Base-by-base conservation (phyloP, 2,113 vertebrate species). In the Leuciscus idus region DNA sequence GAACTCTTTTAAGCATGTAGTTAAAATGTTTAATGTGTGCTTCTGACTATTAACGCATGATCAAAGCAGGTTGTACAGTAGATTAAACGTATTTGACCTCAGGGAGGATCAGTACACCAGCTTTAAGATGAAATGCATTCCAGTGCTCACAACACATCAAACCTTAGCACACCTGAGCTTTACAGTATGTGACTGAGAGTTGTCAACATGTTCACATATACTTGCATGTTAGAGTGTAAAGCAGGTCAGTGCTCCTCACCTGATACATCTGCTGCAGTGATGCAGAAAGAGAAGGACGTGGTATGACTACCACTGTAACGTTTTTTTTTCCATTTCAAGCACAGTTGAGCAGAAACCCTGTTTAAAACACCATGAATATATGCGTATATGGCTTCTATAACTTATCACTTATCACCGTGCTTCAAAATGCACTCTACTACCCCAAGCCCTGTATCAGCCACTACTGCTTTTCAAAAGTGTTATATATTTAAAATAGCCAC, bases 101-200 rank as follows among this genome's bases (percentile, higher is more conserved):
- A 26, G 76, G 10, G 8, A 48, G 28, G 77, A 57, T 39, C 64
- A 72, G 62, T 48, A 17, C 52, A 84, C 30, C 48, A 48, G 26
- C 2, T 50, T 75, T 12, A 61, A 61, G 10, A 46, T 36, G 21
- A 43, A 36, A 52, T 76, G 46, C 74, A 28, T n/a, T n/a, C 39
- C 64, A 8, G 46, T 21, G 10, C 36, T 75, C 30, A 12, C 10
- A 28, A 26, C 33, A 52, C 28, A 64, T n/a, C 36, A 33, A 74
- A 87, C 62, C 50, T 84, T 74, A 77, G 55, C 36, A 26, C 81
- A 87, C n/a, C 50, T 84, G 81, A 78, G 43, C 64, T 39, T 64
- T 48, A 33, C 33, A 33, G 33, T 33, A 23, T 36, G 30, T 23
- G 3, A 26, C 26, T 2, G 15, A 30, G 55, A 46, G 43, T 26